Base-by-base conservation (phyloP, 2,797 vertebrate species). In the Catamblyrhynchus diadema region DNA sequence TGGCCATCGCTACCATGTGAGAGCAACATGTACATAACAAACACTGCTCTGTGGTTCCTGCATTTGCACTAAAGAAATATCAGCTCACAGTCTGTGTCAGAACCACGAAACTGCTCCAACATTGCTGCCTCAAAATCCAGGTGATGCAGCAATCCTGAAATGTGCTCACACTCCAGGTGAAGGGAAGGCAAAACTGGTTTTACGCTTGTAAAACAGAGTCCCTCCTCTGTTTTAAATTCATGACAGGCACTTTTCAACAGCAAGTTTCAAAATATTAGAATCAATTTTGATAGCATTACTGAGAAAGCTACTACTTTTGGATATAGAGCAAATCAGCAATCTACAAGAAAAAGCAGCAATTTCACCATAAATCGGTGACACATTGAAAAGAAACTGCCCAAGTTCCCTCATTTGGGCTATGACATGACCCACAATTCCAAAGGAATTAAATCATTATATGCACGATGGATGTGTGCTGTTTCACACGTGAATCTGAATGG, bases 21-120 rank as follows among this genome's bases (percentile, higher is more conserved):
- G 45, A 2, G 2, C 3, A 61, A 3, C 19, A 5, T 0, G 18
- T 14, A 8, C 2, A 0, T 1, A 12, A 33, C 3, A 9, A 28
- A 1, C 41, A 13, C 22, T 44, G 4, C 60, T 16, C n/a, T 1
- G 4, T 4, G 57, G 23, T 1, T 84, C 45, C 78, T 67, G 65
- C 14, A 21, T 32, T 35, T 47, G 33, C 56, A 62, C 17, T 22
- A 16, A 70, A 16, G 32, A 69, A 16, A 41, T 54, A 35, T 17
- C 30, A 41, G 37, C 44, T 53, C n/a, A 6, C 33, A 72, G 20
- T 39, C 33, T 44, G 37, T 5, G 53, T 59, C 61, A 61, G 61
- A 78, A 6, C 28, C 24, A 18, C 4, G 24, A 28, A 42, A 23
- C 6, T 33, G 56, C 37, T 78, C 72, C 85, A 61, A 1, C 6